Evolutionary conservation across 2,113 vertebrate species (phyloP), one percentile per base, ranked within the genome.

Genomic region (Spermophilus dauricus): DNA sequence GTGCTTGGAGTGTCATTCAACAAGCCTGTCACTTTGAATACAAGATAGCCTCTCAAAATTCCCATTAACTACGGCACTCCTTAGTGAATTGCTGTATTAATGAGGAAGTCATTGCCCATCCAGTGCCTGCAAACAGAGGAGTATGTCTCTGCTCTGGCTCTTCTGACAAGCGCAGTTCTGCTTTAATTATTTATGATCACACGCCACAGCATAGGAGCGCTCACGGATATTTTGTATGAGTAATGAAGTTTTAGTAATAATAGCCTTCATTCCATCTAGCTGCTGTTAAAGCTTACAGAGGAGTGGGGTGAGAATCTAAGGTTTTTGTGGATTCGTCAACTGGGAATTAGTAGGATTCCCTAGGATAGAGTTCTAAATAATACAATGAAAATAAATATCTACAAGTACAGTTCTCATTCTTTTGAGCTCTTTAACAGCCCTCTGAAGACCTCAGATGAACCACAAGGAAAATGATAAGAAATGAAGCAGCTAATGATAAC

Each of bases 331-430:
- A 97, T 97, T 97, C 58, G 56, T 95, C 96, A 97, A 92, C 72
- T 92, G 97, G 96, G 98, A 97, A 97, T 97, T 96, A 82, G 51
- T 69, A 92, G 61, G 92, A 94, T 90, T 96, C 97, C 97, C 91
- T 89, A 75, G 37, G 87, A 96, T 87, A 70, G 90, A 85, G 87
- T 91, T 97, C 96, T 98, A 96, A 98, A 98, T 97, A 98, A 97
- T 98, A 98, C 95, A 96, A 96, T 95, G 82, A 97, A 97, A 98
- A 97, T 97, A 97, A 97, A 94, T 96, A 97, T 78, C 97, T 98
- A 92, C 95, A 91, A 95, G 77, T 93, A 95, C 48, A 37, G 80
- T 94, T 86, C 96, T 96, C 90, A 86, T 95, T 97, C 97, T 97
- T 97, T 94, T 83, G 93, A 95, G 94, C 91, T 96, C 93, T 94